Base-by-base conservation (phyloP, 2,888 invertebrate species). In the Nysson spinosus region DNA sequence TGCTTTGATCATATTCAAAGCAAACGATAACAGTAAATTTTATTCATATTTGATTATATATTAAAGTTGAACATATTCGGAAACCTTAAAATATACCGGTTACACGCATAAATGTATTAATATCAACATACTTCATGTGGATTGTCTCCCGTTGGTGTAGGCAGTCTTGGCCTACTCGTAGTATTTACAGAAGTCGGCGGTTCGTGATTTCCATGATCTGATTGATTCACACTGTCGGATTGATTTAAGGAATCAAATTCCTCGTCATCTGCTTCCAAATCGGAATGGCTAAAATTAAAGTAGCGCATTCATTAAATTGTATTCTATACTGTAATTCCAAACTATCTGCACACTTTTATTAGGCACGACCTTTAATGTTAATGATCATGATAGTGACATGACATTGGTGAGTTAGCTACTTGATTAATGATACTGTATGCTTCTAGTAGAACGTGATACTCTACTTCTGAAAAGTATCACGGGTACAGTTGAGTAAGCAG, bases 231-330 rank as follows among this genome's bases (percentile, higher is more conserved):
- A 51, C 83, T 78, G 72, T 87, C 87, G 82, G 86, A 89, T 72
- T 90, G 90, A 81, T 89, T 89, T 28, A 90, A 88, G 72, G 90
- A 90, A 79, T 83, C 83, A 47, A 83, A 83, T 39, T 90, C 90
- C 73, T 91, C 91, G 67, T 91, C 88, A 70, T 91, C 91, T 24
- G 91, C 91, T 75, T 91, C 91, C 64, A 91, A 85, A 83, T 91
- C 91, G 58, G 90, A 90, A 37, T 90, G 90, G 80, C 90, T 90
- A 78, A 37, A 79, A 78, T 47, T 32, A 67, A 70, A 62, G 55
- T 12, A 20, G 12, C 26, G 40, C 34, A 26, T 28, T 56, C 24
- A 73, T 47, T 65, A 20, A 26, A 20, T 16, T 43, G 11, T 11
- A 22, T 49, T 7, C 42, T n/a, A 14, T n/a, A 7, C 9, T 9